phyloP scores from a whole-genome alignment of 37 sponge, comb jelly and placozoan species.

The Halisarca cf. caerulea region DNA sequence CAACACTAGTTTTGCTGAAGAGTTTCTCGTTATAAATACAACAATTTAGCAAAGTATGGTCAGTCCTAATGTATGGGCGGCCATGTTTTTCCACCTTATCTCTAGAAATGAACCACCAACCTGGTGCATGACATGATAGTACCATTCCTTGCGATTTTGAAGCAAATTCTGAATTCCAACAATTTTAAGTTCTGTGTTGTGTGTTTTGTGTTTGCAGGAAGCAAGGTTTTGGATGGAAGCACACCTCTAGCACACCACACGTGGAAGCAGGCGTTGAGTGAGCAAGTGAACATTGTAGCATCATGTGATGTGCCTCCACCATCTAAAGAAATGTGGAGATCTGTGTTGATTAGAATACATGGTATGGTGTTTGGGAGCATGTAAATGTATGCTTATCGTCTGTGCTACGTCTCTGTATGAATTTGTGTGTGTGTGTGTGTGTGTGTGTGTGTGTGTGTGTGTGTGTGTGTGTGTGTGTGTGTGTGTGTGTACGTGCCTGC shows the following conservation, averaged over 20 bases:
- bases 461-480: conserved; percentile 13
- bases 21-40: too few species aligned
- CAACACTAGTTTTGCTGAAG: too few species aligned
- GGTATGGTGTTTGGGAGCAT: background rate
- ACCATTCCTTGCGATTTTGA: too few species aligned
- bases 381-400: background rate
- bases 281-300: background rate
- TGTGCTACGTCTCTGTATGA: background rate
- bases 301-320: background rate
- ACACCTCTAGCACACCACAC: background rate
- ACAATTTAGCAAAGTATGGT: too few species aligned
- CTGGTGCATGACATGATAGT: too few species aligned
- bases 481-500: background rate
- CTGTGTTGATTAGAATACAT: background rate
- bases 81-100: too few species aligned
- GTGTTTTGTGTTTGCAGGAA: too few species aligned
- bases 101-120: too few species aligned
- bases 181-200: too few species aligned
- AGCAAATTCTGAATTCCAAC: too few species aligned
- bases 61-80: too few species aligned
- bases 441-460: conserved; percentile 24
- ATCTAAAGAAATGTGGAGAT: background rate
- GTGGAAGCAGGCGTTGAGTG: background rate
- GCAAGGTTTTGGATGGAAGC: background rate
- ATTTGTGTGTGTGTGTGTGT: conserved; percentile 17